Evolutionary conservation across 2,888 invertebrate genomes (phyloP), one percentile per base, ranked within the genome.

Genomic region (Ennomos erosarius): DNA sequence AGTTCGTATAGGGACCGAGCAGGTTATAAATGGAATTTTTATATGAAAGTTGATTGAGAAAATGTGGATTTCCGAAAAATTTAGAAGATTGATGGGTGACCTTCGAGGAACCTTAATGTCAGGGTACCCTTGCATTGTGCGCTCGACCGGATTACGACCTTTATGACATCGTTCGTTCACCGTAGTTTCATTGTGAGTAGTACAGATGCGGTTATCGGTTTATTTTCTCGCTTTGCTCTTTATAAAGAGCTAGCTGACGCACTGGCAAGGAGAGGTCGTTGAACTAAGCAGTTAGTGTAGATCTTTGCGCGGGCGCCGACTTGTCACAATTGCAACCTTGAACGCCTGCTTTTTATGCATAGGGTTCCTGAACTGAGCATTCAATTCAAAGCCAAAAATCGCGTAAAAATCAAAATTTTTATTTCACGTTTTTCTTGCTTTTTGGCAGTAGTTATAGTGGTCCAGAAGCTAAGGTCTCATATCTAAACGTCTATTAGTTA

Each of bases 221-320:
- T 87, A 88, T 90, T 89, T 88, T 90, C 88, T 90, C 87, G 81
- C 79, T 85, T 88, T 87, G 87, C 87, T 84, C 85, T 88, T 88
- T 85, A 85, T 87, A 85, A 84, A 86, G 84, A 83, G 85, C 84
- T 85, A 84, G 85, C 84, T 88, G 89, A 89, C 90, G 89, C 88
- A 87, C 80, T 82, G 75, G 75, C 78, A 77, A 76, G 69, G 72
- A 75, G 75, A 74, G 88, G 87, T 87, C 86, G 72, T 73, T 84
- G 89, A 88, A 79, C 90, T 71, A 70, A 67, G 75, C 82, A 81
- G 79, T 81, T 80, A 81, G 70, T 71, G 73, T 69, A 73, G 78
- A 77, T 79, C 75, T 73, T 64, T 79, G 82, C 78, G 82, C 84
- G 73, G 70, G 71, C 78, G 81, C 79, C 64, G 78, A 72, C 71